phyloP scores from a whole-genome alignment of 2,113 vertebrate species.

The Nansenia antarctica region DNA sequence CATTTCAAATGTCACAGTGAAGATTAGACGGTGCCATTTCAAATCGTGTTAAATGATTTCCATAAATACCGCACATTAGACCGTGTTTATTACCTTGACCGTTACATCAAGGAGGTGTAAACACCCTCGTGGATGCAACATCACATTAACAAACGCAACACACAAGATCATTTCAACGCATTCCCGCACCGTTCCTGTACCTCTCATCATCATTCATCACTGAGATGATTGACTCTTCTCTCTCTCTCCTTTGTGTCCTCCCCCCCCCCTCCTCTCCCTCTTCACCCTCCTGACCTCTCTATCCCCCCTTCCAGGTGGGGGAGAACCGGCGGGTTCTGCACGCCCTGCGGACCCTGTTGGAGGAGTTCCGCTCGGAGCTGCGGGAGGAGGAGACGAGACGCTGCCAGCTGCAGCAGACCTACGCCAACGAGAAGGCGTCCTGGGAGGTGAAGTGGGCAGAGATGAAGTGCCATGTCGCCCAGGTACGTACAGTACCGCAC shows the following conservation, averaged over 20 bases:
- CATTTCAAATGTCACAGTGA: no score
- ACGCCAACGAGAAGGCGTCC: slow-evolving; percentile 87
- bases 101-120: no score
- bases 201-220: no score
- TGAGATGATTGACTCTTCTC: no score
- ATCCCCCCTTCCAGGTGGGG: slow-evolving; percentile 70
- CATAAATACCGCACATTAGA: no score
- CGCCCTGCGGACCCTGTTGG: slow-evolving; percentile 84
- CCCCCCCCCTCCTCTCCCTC: not conserved
- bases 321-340: slow-evolving; percentile 86
- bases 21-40: no score
- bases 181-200: no score
- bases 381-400: slow-evolving; percentile 82
- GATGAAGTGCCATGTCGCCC: slow-evolving; percentile 83
- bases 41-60: no score
- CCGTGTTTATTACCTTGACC: no score
- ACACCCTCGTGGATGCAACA: no score
- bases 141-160: no score
- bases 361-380: slow-evolving; percentile 88
- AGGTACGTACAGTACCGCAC: slow-evolving; percentile 74
- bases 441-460: slow-evolving; percentile 91
- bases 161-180: no score
- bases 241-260: not conserved
- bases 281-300: not conserved
- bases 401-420: slow-evolving; percentile 85